Evolutionary conservation across 1,140 invertebrate species (phyloP).

Genomic region (Charaxes varanes): DNA sequence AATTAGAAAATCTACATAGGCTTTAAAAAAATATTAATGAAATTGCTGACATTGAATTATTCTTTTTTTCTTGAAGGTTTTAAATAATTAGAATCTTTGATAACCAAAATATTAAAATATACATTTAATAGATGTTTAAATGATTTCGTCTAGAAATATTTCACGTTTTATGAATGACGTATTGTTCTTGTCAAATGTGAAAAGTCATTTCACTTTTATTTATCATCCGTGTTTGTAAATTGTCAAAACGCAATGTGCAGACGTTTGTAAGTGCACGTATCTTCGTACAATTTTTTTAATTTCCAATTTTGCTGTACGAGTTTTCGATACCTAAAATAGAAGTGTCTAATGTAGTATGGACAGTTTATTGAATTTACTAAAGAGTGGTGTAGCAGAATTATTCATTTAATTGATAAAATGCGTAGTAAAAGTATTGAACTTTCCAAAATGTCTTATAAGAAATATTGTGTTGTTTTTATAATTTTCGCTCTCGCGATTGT

Average conservation of each 20-base stretch:
- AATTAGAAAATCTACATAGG: too few relatives aligned
- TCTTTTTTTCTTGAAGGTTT: too few relatives aligned
- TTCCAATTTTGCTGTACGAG: slow-evolving; percentile 14
- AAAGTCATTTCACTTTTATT: not conserved
- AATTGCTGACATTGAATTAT: too few relatives aligned
- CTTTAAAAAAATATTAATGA: too few relatives aligned
- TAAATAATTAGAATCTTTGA: too few relatives aligned
- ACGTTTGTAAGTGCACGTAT: slow-evolving; percentile 33
- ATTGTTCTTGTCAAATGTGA: not conserved
- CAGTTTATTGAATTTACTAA: slow-evolving; percentile 23
- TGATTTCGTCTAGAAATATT: not conserved
- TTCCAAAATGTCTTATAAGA: slow-evolving; percentile 54
- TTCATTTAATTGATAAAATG: slow-evolving; percentile 14
- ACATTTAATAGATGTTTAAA: too few relatives aligned
- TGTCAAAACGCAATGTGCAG: slow-evolving; percentile 22
- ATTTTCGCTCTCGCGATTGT: slow-evolving; percentile 61
- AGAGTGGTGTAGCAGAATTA: slow-evolving; percentile 13
- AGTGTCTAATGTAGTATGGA: slow-evolving; percentile 11
- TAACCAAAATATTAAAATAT: too few relatives aligned
- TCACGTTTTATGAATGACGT: too few relatives aligned
- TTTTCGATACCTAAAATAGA: slow-evolving; percentile 11
- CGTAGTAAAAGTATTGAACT: slow-evolving; percentile 13
- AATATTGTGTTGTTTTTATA: slow-evolving; percentile 66
- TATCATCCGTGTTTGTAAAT: too few relatives aligned
- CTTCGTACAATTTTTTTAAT: slow-evolving; percentile 7